Evolutionary conservation across 1,140 invertebrate species (phyloP), one percentile per base, ranked within the genome.

Genomic region (Drosophila biarmipes): DNA sequence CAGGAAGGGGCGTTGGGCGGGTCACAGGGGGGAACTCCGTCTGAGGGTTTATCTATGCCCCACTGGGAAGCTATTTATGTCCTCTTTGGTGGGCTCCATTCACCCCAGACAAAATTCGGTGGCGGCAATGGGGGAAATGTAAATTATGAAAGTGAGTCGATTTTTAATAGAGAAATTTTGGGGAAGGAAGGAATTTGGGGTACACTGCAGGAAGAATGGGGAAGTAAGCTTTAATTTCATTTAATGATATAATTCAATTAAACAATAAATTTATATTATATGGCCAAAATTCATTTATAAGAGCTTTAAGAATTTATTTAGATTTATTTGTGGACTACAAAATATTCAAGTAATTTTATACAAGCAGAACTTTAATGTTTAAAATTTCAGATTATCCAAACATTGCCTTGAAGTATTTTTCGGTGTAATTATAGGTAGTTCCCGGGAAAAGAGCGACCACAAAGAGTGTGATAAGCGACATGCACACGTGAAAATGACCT

Each of bases 31-130:
- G 35, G n/a, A 40, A 48, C 40, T 67, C 63, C 49, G 82, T 66
- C 80, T 67, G 43, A 31, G 57, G 63, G 79, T 73, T 89, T 87
- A 87, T 87, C 82, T 89, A 89, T 71, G 76, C 59, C 75, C 63
- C 71, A 79, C 75, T 76, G 80, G 78, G 64, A 73, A 64, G 78
- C 75, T 89, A 87, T 87, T 89, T 87, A 87, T 82, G 75, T 76
- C 62, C 67, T 73, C 63, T 86, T 86, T 74, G 66, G 66, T 53
- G 57, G 66, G 56, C 62, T 64, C 58, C 52, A 67, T 71, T 56
- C 78, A 67, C 35, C 64, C 49, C 51, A 51, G 17, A 46, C 35
- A 27, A 64, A 67, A 55, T 69, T 54, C 17, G 24, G 29, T 21
- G 38, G 31, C 37, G 6, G 31, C 42, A 48, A 15, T 62, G 49